These are phyloP conservation scores for Mirza zaza DNA, from an alignment of 2,113 vertebrate genomes.

Conservation along the genomic window DNA sequence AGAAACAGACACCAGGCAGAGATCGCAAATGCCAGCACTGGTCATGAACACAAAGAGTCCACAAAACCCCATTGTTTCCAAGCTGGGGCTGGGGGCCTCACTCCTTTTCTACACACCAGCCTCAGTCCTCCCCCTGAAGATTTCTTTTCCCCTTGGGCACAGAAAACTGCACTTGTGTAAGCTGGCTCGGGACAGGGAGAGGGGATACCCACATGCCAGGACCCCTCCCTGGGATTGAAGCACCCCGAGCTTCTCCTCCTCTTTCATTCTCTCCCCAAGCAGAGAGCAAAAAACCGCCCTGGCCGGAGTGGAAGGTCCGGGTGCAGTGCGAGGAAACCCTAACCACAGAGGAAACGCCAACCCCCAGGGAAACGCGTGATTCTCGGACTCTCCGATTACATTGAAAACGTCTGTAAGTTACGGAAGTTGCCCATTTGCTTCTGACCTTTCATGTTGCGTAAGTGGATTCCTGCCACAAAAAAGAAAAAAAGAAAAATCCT, in stretches of 20 bases:
- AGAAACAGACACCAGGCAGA: not conserved
- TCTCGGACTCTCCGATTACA: not conserved
- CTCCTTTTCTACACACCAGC: not conserved
- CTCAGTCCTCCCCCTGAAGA: not conserved
- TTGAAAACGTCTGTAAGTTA: not conserved
- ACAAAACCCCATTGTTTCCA: not conserved
- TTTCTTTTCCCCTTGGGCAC: not conserved
- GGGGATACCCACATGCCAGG: not conserved
- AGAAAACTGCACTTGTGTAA: not conserved
- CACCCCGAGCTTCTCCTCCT: not conserved
- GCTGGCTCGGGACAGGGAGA: not conserved
- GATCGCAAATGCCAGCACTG: not conserved
- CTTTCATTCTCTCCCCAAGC: not conserved
- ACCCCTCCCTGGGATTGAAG: not conserved
- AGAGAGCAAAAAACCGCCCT: not conserved
- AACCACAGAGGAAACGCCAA: not conserved
- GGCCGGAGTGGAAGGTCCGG: accelerated
- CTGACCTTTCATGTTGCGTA: not conserved
- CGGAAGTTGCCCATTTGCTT: not conserved
- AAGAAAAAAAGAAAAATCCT: not conserved
- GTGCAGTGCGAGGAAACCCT: not conserved
- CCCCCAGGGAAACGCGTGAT: accelerated
- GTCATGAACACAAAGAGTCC: not conserved
- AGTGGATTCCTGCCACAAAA: too few relatives aligned
- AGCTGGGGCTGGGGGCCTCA: not conserved